Conservation (phyloP, 2,797 vertebrate species). For the Periophthalmus magnuspinnatus region DNA sequence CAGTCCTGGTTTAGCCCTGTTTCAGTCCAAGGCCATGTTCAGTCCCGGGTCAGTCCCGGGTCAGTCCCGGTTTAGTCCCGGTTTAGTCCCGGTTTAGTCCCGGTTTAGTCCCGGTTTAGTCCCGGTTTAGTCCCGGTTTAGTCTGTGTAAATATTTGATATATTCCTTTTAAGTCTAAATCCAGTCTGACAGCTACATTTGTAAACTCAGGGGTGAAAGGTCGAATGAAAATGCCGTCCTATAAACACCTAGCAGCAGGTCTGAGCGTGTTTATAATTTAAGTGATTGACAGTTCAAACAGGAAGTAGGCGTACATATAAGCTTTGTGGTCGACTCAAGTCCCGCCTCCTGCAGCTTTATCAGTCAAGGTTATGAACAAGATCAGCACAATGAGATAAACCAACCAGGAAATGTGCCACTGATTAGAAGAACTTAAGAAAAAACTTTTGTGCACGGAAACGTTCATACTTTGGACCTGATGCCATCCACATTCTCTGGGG, state of each 20-base stretch:
- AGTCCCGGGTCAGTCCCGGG: too few species aligned
- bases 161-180: constrained; percentile 8
- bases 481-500: too few species aligned
- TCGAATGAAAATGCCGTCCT: constrained; percentile 1
- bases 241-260: constrained; percentile 27
- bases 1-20: too few species aligned
- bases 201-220: constrained; percentile 24
- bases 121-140: neutral
- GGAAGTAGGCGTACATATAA: constrained; percentile 53
- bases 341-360: constrained; percentile 47
- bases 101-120: neutral
- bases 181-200: neutral
- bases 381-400: neutral
- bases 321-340: constrained; percentile 30
- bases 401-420: constrained; percentile 1
- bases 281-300: constrained; percentile 52
- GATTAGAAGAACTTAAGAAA: neutral
- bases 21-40: too few species aligned
- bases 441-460: neutral
- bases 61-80: too few species aligned
- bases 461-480: too few species aligned
- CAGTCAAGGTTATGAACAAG: constrained; percentile 33
- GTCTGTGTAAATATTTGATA: neutral
- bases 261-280: constrained; percentile 31
- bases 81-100: neutral